Evolutionary conservation across 2,888 invertebrate species (phyloP), one percentile per base, ranked within the genome.

Genomic region (Onthophagus sagittarius): DNA sequence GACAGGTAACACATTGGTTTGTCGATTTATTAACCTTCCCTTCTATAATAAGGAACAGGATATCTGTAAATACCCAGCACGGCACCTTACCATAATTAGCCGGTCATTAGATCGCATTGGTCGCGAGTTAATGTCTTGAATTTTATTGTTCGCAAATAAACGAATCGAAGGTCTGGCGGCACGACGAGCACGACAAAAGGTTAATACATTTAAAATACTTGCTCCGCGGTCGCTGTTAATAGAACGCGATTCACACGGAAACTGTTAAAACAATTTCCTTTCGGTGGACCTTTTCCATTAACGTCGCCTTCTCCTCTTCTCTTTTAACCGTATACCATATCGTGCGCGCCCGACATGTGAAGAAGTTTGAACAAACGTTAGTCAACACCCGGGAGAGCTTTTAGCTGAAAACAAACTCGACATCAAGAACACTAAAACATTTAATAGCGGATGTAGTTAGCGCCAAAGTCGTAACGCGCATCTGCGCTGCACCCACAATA

Each of bases 11-110:
- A 53, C 39, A 53, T 53, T 11, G 39, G 15, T 7, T 6, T 23
- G 32, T 23, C 67, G 31, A 67, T 67, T 67, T 67, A 67, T 67
- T 15, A 67, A 23, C 67, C 32, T 32, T 32, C 31, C 67, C 32
- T 32, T 32, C 23, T 31, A 67, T 67, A 67, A 67, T 67, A 67
- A 23, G 15, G 67, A 23, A 67, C 67, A 23, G 67, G 67, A 67
- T 67, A 23, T 67, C 64, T 64, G 15, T 15, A 64, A 64, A 64
- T 64, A 64, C 31, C 67, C 31, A 67, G 31, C 15, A 53, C 39
- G 11, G 11, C 11, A 32, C n/a, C 31, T 32, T n/a, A 31, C 67
- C 32, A 67, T 15, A 67, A 67, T 23, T 67, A 64, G 64, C 64
- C 23, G 23, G 64, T 64, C 64, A 64, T 64, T 64, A 64, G 64